Evolutionary conservation across 1,140 invertebrate species (phyloP).

Genomic region (Oedothorax gibbosus): DNA sequence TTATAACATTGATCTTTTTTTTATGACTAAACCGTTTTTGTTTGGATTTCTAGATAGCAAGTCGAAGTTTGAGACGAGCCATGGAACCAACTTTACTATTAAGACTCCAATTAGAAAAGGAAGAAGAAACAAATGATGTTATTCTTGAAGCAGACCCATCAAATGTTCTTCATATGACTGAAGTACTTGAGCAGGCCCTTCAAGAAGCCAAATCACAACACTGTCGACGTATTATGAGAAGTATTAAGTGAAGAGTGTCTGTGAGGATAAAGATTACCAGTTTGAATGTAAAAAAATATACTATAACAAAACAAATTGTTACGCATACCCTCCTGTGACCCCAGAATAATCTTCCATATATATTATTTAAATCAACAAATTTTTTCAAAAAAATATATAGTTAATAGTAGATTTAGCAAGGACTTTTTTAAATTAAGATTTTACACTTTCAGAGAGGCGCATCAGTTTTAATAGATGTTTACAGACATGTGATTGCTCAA

Average conservation of each 20-base stretch:
- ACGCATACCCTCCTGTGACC: too few species aligned
- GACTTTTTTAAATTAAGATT: too few species aligned
- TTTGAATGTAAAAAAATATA: not conserved
- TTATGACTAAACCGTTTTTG: not conserved
- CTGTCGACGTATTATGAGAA: conserved; percentile 67
- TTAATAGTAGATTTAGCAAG: too few species aligned
- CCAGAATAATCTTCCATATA: too few species aligned
- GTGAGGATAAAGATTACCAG: not conserved
- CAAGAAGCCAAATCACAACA: conserved; percentile 73
- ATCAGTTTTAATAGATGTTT: too few species aligned
- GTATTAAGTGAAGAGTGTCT: conserved; percentile 62
- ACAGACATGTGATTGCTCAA: too few species aligned
- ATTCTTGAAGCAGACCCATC: conserved; percentile 75
- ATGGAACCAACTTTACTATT: conserved; percentile 73
- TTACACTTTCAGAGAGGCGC: too few species aligned
- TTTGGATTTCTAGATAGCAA: conserved; percentile 71
- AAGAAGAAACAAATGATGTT: conserved; percentile 67
- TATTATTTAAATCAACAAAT: too few species aligned
- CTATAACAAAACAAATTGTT: too few species aligned
- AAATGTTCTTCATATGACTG: conserved; percentile 75
- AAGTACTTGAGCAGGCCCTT: conserved; percentile 75
- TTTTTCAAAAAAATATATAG: too few species aligned
- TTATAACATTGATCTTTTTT: too few species aligned
- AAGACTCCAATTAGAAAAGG: conserved; percentile 72
- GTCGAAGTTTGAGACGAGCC: conserved; percentile 73